Evolutionary conservation across 1,140 invertebrate genomes (phyloP).

Genomic region (Stenopsyche tienmushanensis): DNA sequence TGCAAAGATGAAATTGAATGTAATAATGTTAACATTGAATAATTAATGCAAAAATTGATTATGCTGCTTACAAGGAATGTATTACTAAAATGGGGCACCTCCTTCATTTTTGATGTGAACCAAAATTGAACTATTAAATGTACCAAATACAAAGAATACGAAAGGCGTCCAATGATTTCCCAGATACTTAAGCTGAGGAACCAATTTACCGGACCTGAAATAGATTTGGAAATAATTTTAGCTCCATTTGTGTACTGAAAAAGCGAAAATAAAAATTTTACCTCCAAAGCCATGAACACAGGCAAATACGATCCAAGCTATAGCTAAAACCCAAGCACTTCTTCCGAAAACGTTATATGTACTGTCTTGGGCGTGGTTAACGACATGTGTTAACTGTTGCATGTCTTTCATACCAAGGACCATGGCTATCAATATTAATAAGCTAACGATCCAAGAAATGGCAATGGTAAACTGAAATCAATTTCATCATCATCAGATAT

Average conservation of each 20-base stretch:
- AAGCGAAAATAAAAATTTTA: slow-evolving; percentile 39
- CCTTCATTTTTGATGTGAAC: no score
- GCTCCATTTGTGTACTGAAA: slow-evolving; percentile 17
- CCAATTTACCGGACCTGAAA: slow-evolving; percentile 54
- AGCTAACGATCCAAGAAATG: slow-evolving; percentile 41
- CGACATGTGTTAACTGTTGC: slow-evolving; percentile 7
- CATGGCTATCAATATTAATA: slow-evolving; percentile 42
- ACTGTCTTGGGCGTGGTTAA: slow-evolving; percentile 2
- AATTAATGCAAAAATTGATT: no score
- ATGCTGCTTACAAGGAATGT: no score
- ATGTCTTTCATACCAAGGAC: slow-evolving; percentile 42
- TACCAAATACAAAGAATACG: slow-evolving; percentile 56
- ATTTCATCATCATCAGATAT: no score
- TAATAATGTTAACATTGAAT: background rate
- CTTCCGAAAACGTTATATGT: slow-evolving; percentile 46
- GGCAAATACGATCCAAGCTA: slow-evolving; percentile 60
- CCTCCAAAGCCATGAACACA: slow-evolving; percentile 61
- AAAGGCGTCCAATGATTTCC: slow-evolving; percentile 54
- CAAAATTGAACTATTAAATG: slow-evolving; percentile 48
- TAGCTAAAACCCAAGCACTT: slow-evolving; percentile 48
- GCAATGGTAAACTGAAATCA: slow-evolving; percentile 29
- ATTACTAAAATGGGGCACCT: no score
- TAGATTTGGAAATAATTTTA: background rate
- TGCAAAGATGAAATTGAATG: background rate
- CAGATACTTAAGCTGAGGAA: slow-evolving; percentile 54